phyloP scores from a whole-genome alignment of 2,113 vertebrate genomes.

The Mionectes macconnelli region DNA sequence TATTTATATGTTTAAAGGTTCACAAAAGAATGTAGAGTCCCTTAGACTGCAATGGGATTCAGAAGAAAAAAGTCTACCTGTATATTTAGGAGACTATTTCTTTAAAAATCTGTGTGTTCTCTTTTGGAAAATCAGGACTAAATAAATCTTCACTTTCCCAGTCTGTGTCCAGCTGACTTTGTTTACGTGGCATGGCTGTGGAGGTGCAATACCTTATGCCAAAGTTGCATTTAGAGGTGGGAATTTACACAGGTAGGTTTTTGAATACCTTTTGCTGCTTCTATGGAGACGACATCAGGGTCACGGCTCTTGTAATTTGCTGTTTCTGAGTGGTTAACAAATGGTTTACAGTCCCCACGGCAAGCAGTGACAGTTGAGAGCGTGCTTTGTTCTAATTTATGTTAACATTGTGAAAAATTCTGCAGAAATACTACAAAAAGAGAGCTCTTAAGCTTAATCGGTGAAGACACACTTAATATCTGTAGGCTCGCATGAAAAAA shows the following conservation, averaged over 20 bases:
- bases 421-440: neutral
- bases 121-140: neutral
- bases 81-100: neutral
- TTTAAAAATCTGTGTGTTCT: neutral
- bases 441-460: slow-evolving; percentile 13
- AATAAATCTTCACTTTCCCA: neutral
- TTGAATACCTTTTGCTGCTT: neutral
- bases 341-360: neutral
- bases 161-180: neutral
- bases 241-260: neutral
- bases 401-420: neutral
- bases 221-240: neutral
- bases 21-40: neutral
- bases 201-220: neutral
- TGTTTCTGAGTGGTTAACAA: neutral
- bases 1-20: neutral
- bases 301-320: neutral
- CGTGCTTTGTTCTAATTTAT: slow-evolving; percentile 10
- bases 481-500: neutral
- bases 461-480: neutral
- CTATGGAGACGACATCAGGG: neutral
- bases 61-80: neutral
- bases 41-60: neutral
- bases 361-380: neutral
- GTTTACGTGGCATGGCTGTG: neutral